Evolutionary conservation across 1,140 invertebrate species (phyloP).

Genomic region (Drosophila punjabiensis): DNA sequence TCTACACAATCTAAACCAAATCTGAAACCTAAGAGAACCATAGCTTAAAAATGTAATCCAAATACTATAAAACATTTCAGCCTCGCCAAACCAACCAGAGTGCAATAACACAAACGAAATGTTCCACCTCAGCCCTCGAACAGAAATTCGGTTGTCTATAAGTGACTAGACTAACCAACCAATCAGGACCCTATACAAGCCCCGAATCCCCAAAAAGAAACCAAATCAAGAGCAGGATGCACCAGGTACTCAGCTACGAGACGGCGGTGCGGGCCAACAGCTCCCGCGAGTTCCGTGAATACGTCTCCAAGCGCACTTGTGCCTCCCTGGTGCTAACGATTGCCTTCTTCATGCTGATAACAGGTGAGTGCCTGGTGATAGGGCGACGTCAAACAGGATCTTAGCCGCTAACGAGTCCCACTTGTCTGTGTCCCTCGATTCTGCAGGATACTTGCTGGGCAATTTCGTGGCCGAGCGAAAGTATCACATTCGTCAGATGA

Average conservation of each 20-base stretch:
- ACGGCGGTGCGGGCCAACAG: conserved; percentile 82
- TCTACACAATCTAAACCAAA: too few relatives aligned
- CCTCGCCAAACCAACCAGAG: background rate
- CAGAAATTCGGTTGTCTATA: conserved; percentile 1
- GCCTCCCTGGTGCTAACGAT: conserved; percentile 79
- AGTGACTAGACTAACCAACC: conserved; percentile 12
- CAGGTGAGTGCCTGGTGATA: conserved; percentile 60
- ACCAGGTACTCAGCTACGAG: conserved; percentile 85
- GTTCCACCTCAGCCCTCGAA: background rate
- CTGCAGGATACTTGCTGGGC: conserved; percentile 79
- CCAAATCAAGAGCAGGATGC: conserved; percentile 54
- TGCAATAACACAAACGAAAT: conserved; percentile 19
- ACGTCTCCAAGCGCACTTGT: conserved; percentile 83
- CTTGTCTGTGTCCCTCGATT: conserved; percentile 47
- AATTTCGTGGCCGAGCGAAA: conserved; percentile 84
- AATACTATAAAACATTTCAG: background rate
- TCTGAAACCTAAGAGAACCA: background rate
- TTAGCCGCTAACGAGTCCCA: conserved; percentile 54
- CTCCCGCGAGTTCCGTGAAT: conserved; percentile 78
- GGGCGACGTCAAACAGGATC: background rate
- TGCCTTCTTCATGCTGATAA: conserved; percentile 82
- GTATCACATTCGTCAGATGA: conserved; percentile 77
- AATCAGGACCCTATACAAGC: conserved; percentile 1
- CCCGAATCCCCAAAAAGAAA: conserved; percentile 13
- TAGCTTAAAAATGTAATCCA: background rate